phyloP scores from a whole-genome alignment of 2,888 invertebrate genomes.

The Heliconius ismenius region DNA sequence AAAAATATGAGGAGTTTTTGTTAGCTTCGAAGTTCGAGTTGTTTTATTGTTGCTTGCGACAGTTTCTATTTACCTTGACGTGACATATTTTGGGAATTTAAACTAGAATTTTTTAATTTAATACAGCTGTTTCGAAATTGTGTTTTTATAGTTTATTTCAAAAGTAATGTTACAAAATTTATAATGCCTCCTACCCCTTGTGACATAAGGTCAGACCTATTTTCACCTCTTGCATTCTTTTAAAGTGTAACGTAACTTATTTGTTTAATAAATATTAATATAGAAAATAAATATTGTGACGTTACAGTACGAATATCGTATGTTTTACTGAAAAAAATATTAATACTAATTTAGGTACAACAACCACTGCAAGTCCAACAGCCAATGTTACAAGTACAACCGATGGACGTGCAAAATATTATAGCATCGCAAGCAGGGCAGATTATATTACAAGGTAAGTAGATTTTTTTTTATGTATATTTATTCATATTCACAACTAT shows the following conservation, averaged over 20 bases:
- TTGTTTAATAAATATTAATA: too few species aligned
- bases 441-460: conserved; percentile 72
- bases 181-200: neutral
- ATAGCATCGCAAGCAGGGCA: conserved; percentile 74
- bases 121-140: neutral
- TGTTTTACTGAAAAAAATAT: neutral
- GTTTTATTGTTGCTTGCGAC: too few species aligned
- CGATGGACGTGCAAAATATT: conserved; percentile 77
- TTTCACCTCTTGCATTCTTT: neutral
- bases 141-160: neutral
- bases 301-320: too few species aligned
- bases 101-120: neutral
- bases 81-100: neutral
- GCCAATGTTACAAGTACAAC: conserved; percentile 72
- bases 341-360: conserved; percentile 45
- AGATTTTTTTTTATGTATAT: too few species aligned
- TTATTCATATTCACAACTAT: too few species aligned
- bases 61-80: neutral
- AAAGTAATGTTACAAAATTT: neutral
- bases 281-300: too few species aligned
- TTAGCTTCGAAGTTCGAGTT: too few species aligned
- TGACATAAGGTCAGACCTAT: neutral
- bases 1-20: too few species aligned
- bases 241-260: too few species aligned
- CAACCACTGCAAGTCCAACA: conserved; percentile 64